Conservation (phyloP, 2,113 vertebrate genomes). For the Saimiri boliviensis region DNA sequence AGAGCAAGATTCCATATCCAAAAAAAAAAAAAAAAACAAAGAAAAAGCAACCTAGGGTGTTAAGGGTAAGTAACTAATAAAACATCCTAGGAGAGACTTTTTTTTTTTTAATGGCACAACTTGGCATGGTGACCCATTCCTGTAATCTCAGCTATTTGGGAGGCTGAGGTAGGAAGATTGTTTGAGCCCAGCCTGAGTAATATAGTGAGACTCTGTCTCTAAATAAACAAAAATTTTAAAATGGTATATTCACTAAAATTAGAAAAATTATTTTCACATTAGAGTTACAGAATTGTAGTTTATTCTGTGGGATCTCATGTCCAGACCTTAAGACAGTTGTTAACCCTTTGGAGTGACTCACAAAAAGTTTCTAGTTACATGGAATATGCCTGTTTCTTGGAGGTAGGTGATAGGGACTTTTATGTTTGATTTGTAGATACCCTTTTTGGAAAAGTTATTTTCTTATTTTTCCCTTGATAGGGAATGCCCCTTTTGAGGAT, state of each 20-base stretch:
- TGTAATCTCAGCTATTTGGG: too few species aligned
- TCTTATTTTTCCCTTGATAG: not conserved
- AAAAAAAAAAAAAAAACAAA: too few species aligned
- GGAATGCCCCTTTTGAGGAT: conserved; percentile 9
- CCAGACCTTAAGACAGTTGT: not conserved
- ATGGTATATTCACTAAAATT: not conserved
- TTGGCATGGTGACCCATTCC: too few species aligned
- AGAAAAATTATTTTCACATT: conserved; percentile 21
- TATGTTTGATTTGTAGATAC: not conserved
- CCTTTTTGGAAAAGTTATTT: not conserved
- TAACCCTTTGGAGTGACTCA: conserved; percentile 21
- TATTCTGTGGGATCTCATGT: not conserved
- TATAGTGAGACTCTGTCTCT: too few species aligned
- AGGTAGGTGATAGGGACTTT: not conserved
- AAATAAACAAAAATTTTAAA: too few species aligned
- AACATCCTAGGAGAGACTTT: not conserved
- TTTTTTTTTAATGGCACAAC: not conserved
- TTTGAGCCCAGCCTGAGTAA: too few species aligned
- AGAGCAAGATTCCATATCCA: too few species aligned
- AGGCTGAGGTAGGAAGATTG: too few species aligned
- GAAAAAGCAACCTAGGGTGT: too few species aligned
- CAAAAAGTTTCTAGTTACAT: not conserved
- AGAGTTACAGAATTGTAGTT: not conserved
- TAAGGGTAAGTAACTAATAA: not conserved
- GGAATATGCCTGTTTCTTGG: not conserved